A percentile compares a stretch with the other conserved stretches of the same genome.
Evolutionary conservation across 2,797 vertebrate genomes (phyloP).

Genomic region (Lepidocolaptes lacrymiger): DNA sequence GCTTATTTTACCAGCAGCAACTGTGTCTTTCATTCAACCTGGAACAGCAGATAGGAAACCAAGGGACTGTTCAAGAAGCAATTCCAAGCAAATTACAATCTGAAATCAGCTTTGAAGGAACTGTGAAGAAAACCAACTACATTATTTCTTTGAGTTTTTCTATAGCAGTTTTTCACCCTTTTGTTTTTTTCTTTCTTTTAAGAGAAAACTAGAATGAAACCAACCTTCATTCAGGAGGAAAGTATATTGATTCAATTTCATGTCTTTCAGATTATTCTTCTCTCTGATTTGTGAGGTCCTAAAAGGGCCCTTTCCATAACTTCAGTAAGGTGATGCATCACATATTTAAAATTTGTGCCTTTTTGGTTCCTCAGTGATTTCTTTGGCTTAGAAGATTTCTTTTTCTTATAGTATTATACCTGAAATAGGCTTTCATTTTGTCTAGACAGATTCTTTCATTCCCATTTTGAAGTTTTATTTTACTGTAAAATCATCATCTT

Average conservation of each 20-base stretch:
- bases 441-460: background rate
- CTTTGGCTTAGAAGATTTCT: background rate
- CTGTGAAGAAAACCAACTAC: background rate
- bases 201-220: background rate
- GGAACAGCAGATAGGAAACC: slow-evolving; percentile 2
- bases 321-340: background rate
- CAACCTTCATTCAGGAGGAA: background rate
- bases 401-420: background rate
- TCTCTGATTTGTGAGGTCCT: background rate
- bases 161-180: rapidly evolving
- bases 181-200: background rate
- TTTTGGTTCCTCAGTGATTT: background rate
- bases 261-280: background rate
- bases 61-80: background rate
- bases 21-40: slow-evolving; percentile 27
- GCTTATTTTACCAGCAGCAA: slow-evolving; percentile 43
- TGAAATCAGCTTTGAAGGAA: slow-evolving; percentile 20
- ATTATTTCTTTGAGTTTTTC: background rate
- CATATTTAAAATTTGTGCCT: background rate
- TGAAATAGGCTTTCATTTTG: background rate
- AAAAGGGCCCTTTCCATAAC: background rate
- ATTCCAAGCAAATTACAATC: background rate
- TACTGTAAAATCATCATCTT: background rate
- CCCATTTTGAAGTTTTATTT: background rate
- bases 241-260: background rate